These are phyloP conservation scores for Sinocyclocheilus grahami DNA, from an alignment of 2,113 vertebrate genomes.

Conservation along the genomic window DNA sequence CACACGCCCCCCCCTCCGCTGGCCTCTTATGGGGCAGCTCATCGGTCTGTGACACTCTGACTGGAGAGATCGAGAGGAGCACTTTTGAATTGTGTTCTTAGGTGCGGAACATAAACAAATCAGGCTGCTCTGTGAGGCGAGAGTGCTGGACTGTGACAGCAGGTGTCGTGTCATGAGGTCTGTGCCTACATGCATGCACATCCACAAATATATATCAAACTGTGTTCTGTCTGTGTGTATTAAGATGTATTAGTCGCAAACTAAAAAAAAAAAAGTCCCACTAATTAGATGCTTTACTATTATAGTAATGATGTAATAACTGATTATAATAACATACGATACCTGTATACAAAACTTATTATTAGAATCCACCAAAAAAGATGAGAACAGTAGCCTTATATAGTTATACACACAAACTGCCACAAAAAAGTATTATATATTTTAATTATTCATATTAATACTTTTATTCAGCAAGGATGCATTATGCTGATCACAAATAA, in stretches of 20 bases:
- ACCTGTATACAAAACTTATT: not conserved
- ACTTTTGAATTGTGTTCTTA: not conserved
- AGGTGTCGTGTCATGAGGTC: conserved; percentile 16
- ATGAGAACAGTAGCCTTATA: not conserved
- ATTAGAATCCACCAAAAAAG: not conserved
- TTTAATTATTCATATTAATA: not conserved
- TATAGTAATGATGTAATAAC: not conserved
- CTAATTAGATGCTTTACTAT: not conserved
- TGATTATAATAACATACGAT: not conserved
- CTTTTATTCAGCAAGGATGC: too few relatives aligned
- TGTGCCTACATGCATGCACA: not conserved
- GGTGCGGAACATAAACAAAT: conserved; percentile 23
- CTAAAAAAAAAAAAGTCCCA: not conserved
- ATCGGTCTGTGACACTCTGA: conserved; percentile 70
- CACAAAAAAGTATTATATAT: not conserved
- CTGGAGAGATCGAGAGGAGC: conserved; percentile 38
- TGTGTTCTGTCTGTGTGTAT: not conserved
- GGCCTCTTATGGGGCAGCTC: conserved; percentile 55
- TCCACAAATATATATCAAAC: not conserved
- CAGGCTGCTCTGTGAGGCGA: not conserved
- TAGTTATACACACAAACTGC: not conserved
- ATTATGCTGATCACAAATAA: too few relatives aligned
- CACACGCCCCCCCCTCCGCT: conserved; percentile 24
- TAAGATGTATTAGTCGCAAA: not conserved
- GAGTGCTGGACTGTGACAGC: not conserved